A percentile compares a stretch with the other conserved stretches of the same genome.
Conservation (phyloP, 1,140 invertebrate genomes). For the Lepidurus apus region DNA sequence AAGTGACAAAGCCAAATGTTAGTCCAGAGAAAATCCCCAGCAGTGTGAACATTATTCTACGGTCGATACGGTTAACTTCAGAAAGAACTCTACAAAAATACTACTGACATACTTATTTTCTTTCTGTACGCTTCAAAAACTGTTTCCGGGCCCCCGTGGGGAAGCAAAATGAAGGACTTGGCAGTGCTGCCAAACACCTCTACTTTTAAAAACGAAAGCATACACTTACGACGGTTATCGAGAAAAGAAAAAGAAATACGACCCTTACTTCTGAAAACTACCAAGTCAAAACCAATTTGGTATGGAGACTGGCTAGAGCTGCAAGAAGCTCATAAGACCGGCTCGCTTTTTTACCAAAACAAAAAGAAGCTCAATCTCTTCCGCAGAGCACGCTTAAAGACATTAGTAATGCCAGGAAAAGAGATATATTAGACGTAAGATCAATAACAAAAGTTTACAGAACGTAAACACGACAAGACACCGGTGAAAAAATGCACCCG, state of each 20-base stretch:
- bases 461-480: not conserved
- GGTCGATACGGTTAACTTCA: not conserved
- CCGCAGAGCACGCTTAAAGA: not conserved
- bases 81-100: not conserved
- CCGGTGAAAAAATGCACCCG: not conserved
- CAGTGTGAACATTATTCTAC: not conserved
- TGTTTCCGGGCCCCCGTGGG: not conserved
- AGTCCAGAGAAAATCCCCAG: not conserved
- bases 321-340: not conserved
- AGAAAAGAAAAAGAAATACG: not conserved
- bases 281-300: conserved; percentile 7
- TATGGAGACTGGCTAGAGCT: not conserved
- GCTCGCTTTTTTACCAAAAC: not conserved
- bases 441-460: not conserved
- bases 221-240: not conserved
- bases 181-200: not conserved
- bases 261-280: not conserved
- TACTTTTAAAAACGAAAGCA: not conserved
- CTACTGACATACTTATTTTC: not conserved
- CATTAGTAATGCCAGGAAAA: not conserved
- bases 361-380: not conserved
- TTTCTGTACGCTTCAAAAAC: not conserved
- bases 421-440: not conserved
- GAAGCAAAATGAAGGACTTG: not conserved
- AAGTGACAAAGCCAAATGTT: conserved; percentile 3